phyloP scores from a whole-genome alignment of 2,888 invertebrate genomes.

The Philopedon plagiatum region DNA sequence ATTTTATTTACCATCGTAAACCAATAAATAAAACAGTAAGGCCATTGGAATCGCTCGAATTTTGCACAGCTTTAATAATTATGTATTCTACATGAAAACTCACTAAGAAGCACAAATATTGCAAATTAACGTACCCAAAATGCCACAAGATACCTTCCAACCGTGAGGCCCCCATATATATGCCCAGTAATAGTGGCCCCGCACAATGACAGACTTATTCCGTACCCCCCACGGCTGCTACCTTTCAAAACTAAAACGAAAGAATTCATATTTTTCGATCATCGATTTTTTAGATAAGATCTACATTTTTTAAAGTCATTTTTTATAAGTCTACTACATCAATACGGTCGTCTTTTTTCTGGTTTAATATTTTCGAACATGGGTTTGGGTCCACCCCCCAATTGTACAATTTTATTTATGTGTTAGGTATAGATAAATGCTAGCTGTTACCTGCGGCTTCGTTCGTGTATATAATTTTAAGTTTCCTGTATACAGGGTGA shows the following conservation, averaged over 20 bases:
- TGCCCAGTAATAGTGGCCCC: conserved; percentile 46
- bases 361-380: conserved; percentile 27
- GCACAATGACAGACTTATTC: conserved; percentile 56
- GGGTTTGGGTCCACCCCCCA: conserved; percentile 27
- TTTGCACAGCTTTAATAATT: no score
- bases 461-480: no score
- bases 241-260: conserved; percentile 61
- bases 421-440: no score
- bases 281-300: conserved; percentile 68
- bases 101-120: no score
- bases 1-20: no score
- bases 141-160: not conserved
- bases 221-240: conserved; percentile 59
- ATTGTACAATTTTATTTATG: no score
- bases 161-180: conserved; percentile 34
- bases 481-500: no score
- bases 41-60: no score
- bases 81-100: no score
- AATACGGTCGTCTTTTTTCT: conserved; percentile 23
- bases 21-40: no score
- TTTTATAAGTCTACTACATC: conserved; percentile 59
- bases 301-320: conserved; percentile 66
- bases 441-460: no score
- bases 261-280: conserved; percentile 68
- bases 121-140: not conserved